Conservation (phyloP, 2,113 vertebrate species). For the Phaetusa simplex region DNA sequence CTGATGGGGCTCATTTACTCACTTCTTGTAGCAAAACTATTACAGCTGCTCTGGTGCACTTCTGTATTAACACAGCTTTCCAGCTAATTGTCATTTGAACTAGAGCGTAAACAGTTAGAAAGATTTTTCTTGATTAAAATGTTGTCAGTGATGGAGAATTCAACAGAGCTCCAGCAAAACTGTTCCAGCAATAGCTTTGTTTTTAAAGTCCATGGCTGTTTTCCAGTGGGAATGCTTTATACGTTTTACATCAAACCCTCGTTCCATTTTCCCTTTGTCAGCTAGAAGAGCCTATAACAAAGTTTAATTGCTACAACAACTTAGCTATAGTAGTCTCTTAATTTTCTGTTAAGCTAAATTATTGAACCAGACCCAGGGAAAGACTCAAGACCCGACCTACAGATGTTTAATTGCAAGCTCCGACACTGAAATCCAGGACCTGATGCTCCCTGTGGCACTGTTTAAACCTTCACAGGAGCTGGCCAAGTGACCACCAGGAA, state of each 20-base stretch:
- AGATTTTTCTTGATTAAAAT: conserved; percentile 33
- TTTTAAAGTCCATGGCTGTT: not conserved
- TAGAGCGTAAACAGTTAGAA: not conserved
- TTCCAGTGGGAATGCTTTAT: not conserved
- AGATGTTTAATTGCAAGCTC: not conserved
- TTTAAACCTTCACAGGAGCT: not conserved
- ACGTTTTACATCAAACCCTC: not conserved
- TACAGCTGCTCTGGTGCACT: not conserved
- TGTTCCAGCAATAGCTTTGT: not conserved
- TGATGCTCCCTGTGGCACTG: accelerated
- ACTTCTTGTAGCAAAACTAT: not conserved
- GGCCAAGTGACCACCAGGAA: not conserved
- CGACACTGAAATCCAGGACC: not conserved
- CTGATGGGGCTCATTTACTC: conserved; percentile 20
- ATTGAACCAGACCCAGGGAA: not conserved
- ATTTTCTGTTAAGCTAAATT: not conserved
- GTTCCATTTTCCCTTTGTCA: not conserved
- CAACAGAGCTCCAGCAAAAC: not conserved
- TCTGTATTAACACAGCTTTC: not conserved
- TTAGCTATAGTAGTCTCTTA: not conserved
- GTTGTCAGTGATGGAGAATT: not conserved
- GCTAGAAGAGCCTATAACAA: not conserved
- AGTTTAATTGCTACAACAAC: not conserved
- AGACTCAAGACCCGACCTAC: not conserved
- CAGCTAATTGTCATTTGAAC: conserved; percentile 19